Percentiles rank a stretch among this genome's conserved stretches.
phyloP scores from a whole-genome alignment of 2,113 vertebrate genomes.

The Trochalopteron elliotii region DNA sequence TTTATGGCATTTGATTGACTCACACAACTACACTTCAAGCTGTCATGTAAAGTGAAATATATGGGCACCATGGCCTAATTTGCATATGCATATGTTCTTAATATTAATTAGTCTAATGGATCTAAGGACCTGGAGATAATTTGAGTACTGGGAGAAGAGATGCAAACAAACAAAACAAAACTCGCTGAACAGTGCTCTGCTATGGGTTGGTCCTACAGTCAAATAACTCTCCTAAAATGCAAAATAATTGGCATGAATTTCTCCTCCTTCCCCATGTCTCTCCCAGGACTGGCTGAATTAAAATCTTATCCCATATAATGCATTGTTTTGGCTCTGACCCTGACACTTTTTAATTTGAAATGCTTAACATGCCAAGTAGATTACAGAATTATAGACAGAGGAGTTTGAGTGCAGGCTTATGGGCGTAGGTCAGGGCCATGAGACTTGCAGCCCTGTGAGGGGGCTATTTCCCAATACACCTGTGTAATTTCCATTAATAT shows the following conservation, averaged over 20 bases:
- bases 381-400: conserved; percentile 9
- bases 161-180: conserved; percentile 35
- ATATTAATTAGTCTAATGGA: conserved; percentile 80
- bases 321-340: conserved; percentile 46
- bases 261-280: not conserved
- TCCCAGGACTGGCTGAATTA: conserved; percentile 1
- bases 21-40: conserved; percentile 76
- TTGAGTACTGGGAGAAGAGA: conserved; percentile 46
- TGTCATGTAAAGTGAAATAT: conserved; percentile 78
- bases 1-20: conserved; percentile 80
- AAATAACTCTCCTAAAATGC: conserved; percentile 54
- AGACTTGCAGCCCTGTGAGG: not conserved
- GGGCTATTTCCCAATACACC: not conserved
- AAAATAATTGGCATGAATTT: not conserved
- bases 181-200: not conserved
- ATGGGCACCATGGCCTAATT: conserved; percentile 66
- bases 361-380: conserved; percentile 36
- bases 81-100: conserved; percentile 81
- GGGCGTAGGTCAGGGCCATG: not conserved
- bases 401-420: not conserved
- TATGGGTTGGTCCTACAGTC: conserved; percentile 15
- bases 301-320: conserved; percentile 24
- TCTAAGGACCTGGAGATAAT: conserved; percentile 67
- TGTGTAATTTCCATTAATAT: not conserved
- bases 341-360: conserved; percentile 36